These are phyloP conservation scores for Vultur gryphus DNA, from an alignment of 2,797 vertebrate species.

Conservation along the genomic window DNA sequence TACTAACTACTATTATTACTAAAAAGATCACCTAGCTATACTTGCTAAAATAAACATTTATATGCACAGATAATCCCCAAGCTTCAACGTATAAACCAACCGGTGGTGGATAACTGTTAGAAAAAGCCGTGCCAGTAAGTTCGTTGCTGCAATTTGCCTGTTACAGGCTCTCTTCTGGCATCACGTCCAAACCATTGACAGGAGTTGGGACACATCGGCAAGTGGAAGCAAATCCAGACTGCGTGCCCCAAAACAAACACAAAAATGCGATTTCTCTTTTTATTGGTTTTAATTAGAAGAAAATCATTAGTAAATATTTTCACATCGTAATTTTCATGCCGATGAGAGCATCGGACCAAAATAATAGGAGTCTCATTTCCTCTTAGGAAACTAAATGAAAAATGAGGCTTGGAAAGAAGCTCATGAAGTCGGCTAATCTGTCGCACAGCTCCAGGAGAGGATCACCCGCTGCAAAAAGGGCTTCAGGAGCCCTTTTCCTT, in stretches of 20 bases:
- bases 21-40: neutral
- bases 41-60: neutral
- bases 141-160: neutral
- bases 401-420: neutral
- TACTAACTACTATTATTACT: neutral
- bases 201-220: fast-evolving
- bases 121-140: neutral
- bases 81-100: neutral
- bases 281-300: neutral
- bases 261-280: neutral
- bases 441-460: neutral
- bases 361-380: neutral
- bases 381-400: neutral
- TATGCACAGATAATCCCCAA: neutral
- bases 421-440: neutral
- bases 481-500: neutral
- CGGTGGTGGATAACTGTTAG: neutral
- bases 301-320: neutral
- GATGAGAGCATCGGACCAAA: neutral
- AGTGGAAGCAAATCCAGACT: neutral
- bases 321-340: neutral
- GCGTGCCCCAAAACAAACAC: neutral
- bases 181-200: fast-evolving
- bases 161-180: neutral
- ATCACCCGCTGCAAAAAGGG: fast-evolving